Percentiles rank a stretch among this genome's conserved stretches.
These are phyloP conservation scores for Sphaeridia pumilis DNA, from an alignment of 2,888 invertebrate genomes.

Conservation along the genomic window DNA sequence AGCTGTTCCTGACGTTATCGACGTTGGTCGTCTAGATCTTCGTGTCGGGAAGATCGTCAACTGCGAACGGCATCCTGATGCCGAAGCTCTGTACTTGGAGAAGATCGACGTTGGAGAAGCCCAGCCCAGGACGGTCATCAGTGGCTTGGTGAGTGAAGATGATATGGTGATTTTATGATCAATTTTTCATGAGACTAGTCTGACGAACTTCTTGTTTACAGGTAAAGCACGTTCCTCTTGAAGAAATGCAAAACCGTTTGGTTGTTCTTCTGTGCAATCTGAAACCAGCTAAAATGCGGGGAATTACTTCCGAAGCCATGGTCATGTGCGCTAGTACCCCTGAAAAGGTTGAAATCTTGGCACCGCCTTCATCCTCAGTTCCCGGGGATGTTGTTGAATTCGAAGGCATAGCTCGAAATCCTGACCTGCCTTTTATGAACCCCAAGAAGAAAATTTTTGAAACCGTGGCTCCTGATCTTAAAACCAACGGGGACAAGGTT, in stretches of 20 bases:
- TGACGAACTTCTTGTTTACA: slow-evolving; percentile 39
- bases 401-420: slow-evolving; percentile 63
- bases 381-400: slow-evolving; percentile 73
- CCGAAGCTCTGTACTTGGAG: slow-evolving; percentile 81
- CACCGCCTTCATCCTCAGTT: slow-evolving; percentile 60
- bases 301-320: slow-evolving; percentile 84
- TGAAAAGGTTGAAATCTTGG: slow-evolving; percentile 70
- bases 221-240: slow-evolving; percentile 43
- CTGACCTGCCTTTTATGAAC: slow-evolving; percentile 77
- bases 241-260: slow-evolving; percentile 43
- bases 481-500: slow-evolving; percentile 55
- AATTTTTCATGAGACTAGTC: slow-evolving; percentile 1
- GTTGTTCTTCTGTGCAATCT: slow-evolving; percentile 49
- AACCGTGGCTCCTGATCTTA: slow-evolving; percentile 68
- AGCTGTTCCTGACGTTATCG: slow-evolving; percentile 47
- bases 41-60: slow-evolving; percentile 75
- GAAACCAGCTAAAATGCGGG: slow-evolving; percentile 49
- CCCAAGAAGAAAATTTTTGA: slow-evolving; percentile 81
- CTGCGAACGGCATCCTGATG: slow-evolving; percentile 78
- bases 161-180: too few relatives aligned
- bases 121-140: slow-evolving; percentile 37
- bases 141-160: slow-evolving; percentile 40
- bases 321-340: slow-evolving; percentile 52
- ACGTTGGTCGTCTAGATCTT: slow-evolving; percentile 71
- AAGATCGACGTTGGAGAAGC: slow-evolving; percentile 65